These are phyloP conservation scores for Nesogale talazaci DNA, from an alignment of 2,113 vertebrate genomes.

Conservation along the genomic window DNA sequence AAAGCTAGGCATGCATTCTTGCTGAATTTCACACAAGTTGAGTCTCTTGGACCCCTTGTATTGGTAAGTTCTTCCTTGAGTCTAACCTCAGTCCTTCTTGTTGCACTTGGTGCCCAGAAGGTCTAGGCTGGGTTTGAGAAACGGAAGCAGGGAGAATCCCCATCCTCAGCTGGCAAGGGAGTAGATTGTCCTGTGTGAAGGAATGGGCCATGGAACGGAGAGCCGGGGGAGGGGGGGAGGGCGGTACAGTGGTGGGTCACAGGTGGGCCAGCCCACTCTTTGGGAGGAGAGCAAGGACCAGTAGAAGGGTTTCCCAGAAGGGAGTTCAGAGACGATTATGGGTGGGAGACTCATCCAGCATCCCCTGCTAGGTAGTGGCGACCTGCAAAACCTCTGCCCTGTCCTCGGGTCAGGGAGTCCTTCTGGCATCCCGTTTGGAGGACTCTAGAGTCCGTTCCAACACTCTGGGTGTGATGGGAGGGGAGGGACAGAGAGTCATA, in stretches of 20 bases:
- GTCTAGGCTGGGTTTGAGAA: neutral
- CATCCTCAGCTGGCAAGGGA: neutral
- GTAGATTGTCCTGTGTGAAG: neutral
- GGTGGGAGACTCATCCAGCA: neutral
- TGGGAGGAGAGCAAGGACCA: neutral
- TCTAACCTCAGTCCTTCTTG: constrained; percentile 8
- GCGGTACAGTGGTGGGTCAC: neutral
- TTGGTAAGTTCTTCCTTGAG: constrained; percentile 26
- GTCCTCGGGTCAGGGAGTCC: neutral
- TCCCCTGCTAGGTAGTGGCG: neutral
- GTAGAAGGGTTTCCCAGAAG: neutral
- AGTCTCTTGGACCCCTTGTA: constrained; percentile 9
- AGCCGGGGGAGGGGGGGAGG: too few relatives aligned
- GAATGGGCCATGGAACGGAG: neutral
- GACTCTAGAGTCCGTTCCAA: neutral
- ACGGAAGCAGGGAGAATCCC: neutral
- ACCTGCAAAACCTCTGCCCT: too few relatives aligned
- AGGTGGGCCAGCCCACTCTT: neutral
- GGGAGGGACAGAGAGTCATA: neutral
- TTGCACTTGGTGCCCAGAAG: neutral
- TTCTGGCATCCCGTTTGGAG: neutral
- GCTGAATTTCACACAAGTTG: neutral
- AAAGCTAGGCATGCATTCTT: neutral
- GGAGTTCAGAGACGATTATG: neutral
- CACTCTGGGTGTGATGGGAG: neutral